phyloP scores from a whole-genome alignment of 2,888 invertebrate genomes.

The Drepana falcataria region DNA sequence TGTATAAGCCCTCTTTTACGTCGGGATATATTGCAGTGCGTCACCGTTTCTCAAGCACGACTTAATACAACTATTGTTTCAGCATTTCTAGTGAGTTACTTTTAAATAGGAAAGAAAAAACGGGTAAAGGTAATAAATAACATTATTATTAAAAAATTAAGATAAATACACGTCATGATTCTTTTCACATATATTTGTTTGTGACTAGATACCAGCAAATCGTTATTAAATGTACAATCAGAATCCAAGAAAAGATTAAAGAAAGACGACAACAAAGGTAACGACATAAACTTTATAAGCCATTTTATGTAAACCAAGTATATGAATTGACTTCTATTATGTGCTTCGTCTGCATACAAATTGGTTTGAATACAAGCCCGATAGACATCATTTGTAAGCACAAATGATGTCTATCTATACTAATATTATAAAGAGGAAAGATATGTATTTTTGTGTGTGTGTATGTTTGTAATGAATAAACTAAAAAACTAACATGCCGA shows the following conservation, averaged over 20 bases:
- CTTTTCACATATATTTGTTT: slow-evolving; percentile 1
- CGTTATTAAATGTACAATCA: slow-evolving; percentile 27
- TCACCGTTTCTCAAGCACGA: too few relatives aligned
- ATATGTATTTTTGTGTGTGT: too few relatives aligned
- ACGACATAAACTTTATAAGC: not conserved
- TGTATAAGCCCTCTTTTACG: too few relatives aligned
- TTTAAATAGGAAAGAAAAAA: not conserved
- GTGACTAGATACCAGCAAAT: slow-evolving; percentile 37
- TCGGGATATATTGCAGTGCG: too few relatives aligned
- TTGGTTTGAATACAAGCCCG: too few relatives aligned
- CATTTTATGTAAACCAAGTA: not conserved
- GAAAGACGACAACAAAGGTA: slow-evolving; percentile 57
- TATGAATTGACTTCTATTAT: not conserved
- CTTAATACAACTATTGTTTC: slow-evolving; percentile 43
- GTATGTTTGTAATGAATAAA: too few relatives aligned
- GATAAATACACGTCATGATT: not conserved
- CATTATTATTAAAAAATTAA: not conserved
- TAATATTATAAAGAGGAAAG: too few relatives aligned
- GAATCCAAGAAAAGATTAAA: slow-evolving; percentile 59
- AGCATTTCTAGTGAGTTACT: slow-evolving; percentile 36
- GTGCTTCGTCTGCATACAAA: too few relatives aligned
- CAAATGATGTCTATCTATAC: too few relatives aligned
- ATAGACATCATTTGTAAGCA: too few relatives aligned
- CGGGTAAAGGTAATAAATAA: not conserved
- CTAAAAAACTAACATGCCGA: too few relatives aligned